Conservation (phyloP, 2,888 invertebrate genomes). For the Lasioglossum zephyrum region DNA sequence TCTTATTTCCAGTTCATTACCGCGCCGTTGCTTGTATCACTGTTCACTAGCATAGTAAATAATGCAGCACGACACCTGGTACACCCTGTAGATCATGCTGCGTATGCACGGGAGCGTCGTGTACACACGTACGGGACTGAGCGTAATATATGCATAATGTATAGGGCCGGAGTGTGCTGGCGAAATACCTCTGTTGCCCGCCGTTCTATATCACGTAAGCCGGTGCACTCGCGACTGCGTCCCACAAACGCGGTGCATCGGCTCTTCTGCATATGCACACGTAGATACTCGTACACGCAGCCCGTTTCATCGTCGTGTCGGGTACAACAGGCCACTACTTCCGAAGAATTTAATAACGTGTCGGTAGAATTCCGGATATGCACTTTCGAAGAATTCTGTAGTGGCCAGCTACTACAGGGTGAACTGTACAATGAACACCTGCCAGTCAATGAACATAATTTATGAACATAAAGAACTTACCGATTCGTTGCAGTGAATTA, state of each 20-base stretch:
- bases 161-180: conserved; percentile 38
- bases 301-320: background rate
- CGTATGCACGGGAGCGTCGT: conserved; percentile 51
- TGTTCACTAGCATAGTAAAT: conserved; percentile 43
- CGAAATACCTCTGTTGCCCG: conserved; percentile 46
- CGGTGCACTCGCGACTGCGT: conserved; percentile 24
- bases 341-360: background rate
- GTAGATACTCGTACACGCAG: background rate
- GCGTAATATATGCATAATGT: conserved; percentile 61
- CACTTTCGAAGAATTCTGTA: background rate
- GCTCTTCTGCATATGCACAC: background rate
- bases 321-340: background rate
- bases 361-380: background rate
- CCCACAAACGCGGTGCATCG: conserved; percentile 23
- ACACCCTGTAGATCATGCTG: conserved; percentile 50
- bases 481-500: too few relatives aligned
- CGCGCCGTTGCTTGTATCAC: conserved; percentile 16
- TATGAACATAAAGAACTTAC: too few relatives aligned
- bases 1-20: conserved; percentile 51
- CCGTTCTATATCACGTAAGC: conserved; percentile 44
- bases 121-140: conserved; percentile 43
- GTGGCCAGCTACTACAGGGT: background rate
- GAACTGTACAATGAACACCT: background rate
- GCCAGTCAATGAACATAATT: too few relatives aligned
- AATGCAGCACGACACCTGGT: conserved; percentile 57